phyloP scores from a whole-genome alignment of 2,113 vertebrate genomes.

The Lophotis ruficrista region DNA sequence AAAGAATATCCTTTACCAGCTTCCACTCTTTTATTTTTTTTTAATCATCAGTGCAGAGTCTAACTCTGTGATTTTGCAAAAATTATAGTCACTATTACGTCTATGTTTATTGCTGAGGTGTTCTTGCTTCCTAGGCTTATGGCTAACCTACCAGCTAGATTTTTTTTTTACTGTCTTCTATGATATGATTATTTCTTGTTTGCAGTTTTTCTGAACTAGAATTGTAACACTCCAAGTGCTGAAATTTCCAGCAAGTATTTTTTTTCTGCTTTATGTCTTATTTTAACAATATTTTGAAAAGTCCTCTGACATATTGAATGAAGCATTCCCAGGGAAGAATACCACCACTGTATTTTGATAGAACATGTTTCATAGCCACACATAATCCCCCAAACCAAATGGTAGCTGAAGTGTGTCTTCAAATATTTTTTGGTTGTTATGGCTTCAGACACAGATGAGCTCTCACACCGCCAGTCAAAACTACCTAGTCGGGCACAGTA shows the following conservation, averaged over 20 bases:
- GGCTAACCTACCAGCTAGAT: neutral
- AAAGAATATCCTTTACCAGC: neutral
- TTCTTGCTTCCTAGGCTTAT: neutral
- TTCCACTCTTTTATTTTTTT: neutral
- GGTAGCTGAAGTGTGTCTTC: neutral
- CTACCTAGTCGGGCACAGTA: neutral
- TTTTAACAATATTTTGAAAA: neutral
- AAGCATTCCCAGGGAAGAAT: neutral
- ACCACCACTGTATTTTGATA: neutral
- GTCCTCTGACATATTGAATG: neutral
- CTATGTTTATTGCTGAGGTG: neutral
- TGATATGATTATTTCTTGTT: neutral
- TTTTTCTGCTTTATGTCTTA: neutral
- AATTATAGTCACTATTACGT: neutral
- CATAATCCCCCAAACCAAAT: neutral
- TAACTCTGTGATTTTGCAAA: neutral
- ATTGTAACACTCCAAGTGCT: neutral
- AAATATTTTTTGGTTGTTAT: neutral
- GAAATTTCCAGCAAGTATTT: neutral
- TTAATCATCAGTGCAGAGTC: neutral
- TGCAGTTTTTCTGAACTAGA: neutral
- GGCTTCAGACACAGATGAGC: neutral
- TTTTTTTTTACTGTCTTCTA: neutral
- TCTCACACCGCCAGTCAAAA: neutral
- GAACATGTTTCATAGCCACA: neutral